Base-by-base conservation (phyloP, 35 echinoderm and acorn worm genomes). In the Anneissia japonica region DNA sequence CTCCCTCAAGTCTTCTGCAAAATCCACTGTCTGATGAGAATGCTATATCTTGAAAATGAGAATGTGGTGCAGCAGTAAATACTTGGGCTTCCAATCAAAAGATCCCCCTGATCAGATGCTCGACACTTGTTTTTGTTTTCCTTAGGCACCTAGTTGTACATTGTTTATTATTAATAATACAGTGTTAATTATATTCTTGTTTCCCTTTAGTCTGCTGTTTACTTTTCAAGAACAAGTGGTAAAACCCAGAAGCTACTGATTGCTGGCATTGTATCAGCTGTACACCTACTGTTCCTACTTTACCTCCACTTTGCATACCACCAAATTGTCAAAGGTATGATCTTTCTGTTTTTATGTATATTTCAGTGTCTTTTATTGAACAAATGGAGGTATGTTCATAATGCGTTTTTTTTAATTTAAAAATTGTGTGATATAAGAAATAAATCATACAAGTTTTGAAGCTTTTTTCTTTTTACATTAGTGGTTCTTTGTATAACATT, bases 291-390 rank as follows among this genome's bases (percentile, higher is more conserved):
- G 17, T 97, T 97, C 84, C 84, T 97, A 5, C 91, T 98, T 14
- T 98, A 98, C 45, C 89, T 98, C 4, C 95, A 98, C 73, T 98
- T 98, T 79, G 82, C 91, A 0, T 98, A 98, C 79, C 95, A 98
- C 75, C 87, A 93, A 41, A 98, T 98, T 72, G 92, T 91, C 36
- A 89, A 93, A 93, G 91, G 95, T 98, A 74, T 91, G 87, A 46
- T 77, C 12, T 33, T 16, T 33, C 51, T 14, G 28, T 28, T 64
- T 14, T 28, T 64, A 64, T n/a, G n/a, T n/a, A n/a, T n/a, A n/a
- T n/a, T n/a, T n/a, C n/a, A n/a, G n/a, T n/a, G n/a, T n/a, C n/a
- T n/a, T n/a, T n/a, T n/a, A n/a, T n/a, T n/a, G n/a, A n/a, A n/a
- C n/a, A n/a, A n/a, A n/a, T n/a, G n/a, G n/a, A n/a, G n/a, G n/a